phyloP scores from a whole-genome alignment of 2,797 vertebrate genomes.

The Chelidonichthys spinosus region DNA sequence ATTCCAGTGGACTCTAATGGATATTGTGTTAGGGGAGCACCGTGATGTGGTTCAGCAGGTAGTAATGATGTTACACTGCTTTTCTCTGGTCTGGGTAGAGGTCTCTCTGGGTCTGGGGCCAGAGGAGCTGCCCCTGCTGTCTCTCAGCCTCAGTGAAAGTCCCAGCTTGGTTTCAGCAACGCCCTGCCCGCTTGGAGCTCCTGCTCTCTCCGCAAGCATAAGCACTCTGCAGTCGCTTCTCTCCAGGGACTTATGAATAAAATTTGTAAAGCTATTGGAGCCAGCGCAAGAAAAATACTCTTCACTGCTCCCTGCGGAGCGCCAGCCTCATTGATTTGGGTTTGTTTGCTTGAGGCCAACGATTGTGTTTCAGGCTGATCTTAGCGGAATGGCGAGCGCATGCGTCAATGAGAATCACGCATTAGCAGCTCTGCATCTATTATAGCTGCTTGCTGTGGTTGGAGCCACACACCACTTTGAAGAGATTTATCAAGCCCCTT shows the following conservation, averaged over 20 bases:
- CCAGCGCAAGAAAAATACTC: slow-evolving; percentile 45
- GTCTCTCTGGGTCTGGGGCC: slow-evolving; percentile 4
- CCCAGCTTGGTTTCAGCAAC: slow-evolving; percentile 35
- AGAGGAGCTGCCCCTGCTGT: slow-evolving; percentile 10
- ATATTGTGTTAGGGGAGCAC: not conserved
- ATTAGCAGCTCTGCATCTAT: slow-evolving; percentile 66
- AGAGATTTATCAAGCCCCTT: slow-evolving; percentile 70
- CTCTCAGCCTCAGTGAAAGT: slow-evolving; percentile 23
- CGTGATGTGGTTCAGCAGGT: slow-evolving; percentile 8
- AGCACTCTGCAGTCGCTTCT: slow-evolving; percentile 46
- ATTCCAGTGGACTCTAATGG: slow-evolving; percentile 4
- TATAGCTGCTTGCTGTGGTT: slow-evolving; percentile 59
- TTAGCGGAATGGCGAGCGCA: slow-evolving; percentile 29
- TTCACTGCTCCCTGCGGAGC: slow-evolving; percentile 52
- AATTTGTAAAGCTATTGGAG: slow-evolving; percentile 65
- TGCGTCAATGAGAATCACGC: slow-evolving; percentile 60
- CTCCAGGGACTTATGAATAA: slow-evolving; percentile 69
- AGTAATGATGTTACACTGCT: slow-evolving; percentile 3
- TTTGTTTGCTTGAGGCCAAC: slow-evolving; percentile 69
- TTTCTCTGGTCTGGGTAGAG: slow-evolving; percentile 19
- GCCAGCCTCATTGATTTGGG: slow-evolving; percentile 62
- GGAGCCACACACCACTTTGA: slow-evolving; percentile 68
- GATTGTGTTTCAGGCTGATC: slow-evolving; percentile 50
- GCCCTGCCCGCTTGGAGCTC: slow-evolving; percentile 5
- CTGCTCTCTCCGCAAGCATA: slow-evolving; percentile 40